These are phyloP conservation scores for Palythoa grandiflora DNA, from an alignment of 92 coral and sea anemone genomes.

Conservation along the genomic window DNA sequence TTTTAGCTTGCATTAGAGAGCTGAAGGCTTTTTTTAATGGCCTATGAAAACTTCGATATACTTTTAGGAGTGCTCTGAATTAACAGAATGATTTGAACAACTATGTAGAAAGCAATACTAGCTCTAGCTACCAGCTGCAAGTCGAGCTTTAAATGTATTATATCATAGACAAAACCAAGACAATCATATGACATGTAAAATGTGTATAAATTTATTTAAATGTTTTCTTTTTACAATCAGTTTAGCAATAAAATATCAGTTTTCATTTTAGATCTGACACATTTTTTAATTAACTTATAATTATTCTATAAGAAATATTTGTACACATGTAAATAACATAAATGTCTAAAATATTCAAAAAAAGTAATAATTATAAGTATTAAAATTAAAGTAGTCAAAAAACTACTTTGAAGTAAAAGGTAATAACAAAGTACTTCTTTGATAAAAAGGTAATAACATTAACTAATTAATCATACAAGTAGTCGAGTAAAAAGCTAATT, in stretches of 20 bases:
- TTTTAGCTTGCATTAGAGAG: not conserved
- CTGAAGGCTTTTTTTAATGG: not conserved
- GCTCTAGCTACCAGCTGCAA: not conserved
- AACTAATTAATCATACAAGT: not conserved
- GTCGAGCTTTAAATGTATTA: not conserved
- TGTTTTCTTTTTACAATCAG: constrained; percentile 6
- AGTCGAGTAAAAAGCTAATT: not conserved
- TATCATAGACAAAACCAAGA: not conserved
- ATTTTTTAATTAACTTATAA: not conserved
- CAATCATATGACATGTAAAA: not conserved
- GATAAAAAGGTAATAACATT: not conserved
- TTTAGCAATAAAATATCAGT: not conserved
- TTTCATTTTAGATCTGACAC: constrained; percentile 1
- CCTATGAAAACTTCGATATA: not conserved
- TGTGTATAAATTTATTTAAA: not conserved
- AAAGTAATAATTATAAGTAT: not conserved
- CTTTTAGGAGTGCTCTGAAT: not conserved
- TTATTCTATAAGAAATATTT: not conserved
- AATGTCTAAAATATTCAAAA: not conserved
- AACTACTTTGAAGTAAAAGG: not conserved
- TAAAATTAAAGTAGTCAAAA: not conserved
- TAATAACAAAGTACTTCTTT: not conserved
- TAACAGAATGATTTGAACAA: not conserved
- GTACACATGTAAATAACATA: not conserved
- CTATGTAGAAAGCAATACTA: not conserved